These are phyloP conservation scores for Rhagium mordax DNA, from an alignment of 2,888 invertebrate genomes.

Conservation along the genomic window DNA sequence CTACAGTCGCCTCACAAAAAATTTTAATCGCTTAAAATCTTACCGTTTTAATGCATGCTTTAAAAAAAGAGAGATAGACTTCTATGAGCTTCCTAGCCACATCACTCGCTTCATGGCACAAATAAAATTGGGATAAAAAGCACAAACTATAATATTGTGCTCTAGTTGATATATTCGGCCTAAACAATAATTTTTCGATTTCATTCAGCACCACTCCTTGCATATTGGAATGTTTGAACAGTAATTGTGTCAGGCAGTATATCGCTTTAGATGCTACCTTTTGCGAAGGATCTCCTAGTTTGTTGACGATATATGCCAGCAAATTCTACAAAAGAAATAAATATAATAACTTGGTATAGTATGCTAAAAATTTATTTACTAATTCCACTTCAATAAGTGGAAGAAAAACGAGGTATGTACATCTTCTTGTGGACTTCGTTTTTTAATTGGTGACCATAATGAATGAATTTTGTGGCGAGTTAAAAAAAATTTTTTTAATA, in stretches of 20 bases:
- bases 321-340: constrained; percentile 73
- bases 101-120: constrained; percentile 80
- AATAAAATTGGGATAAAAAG: constrained; percentile 88
- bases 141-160: constrained; percentile 96
- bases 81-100: constrained; percentile 89
- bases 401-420: no score
- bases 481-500: no score
- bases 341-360: not conserved
- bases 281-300: constrained; percentile 93
- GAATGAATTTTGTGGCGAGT: no score
- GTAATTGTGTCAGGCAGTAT: constrained; percentile 86
- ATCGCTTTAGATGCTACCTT: constrained; percentile 92
- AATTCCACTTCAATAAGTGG: no score
- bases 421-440: no score
- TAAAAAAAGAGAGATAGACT: constrained; percentile 97
- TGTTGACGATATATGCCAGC: constrained; percentile 89
- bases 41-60: constrained; percentile 88
- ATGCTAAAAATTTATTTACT: no score
- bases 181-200: constrained; percentile 91
- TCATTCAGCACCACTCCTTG: constrained; percentile 89
- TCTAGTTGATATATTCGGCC: constrained; percentile 84
- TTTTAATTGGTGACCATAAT: no score
- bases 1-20: no score
- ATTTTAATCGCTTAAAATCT: no score
- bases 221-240: constrained; percentile 89